Base-by-base conservation (phyloP, 2,888 invertebrate species). In the Endotricha flammealis region DNA sequence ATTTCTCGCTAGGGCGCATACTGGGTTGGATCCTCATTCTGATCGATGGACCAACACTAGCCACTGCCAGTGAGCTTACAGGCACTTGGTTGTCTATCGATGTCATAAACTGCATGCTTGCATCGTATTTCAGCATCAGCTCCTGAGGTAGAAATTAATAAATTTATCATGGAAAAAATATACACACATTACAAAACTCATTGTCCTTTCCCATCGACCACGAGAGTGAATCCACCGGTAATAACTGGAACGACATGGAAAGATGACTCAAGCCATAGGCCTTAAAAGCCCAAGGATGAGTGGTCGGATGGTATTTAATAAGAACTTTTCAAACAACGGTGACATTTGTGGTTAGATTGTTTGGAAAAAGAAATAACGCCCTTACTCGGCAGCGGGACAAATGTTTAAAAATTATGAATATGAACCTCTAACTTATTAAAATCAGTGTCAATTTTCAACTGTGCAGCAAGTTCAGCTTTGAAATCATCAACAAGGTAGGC, bases 401-500 rank as follows among this genome's bases (percentile, higher is more conserved):
- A n/a, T n/a, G n/a, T 25, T 11, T 25, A 22, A 31, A 20, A 14
- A 9, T 12, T 10, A 13, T 13, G 22, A 11, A n/a, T 5, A 37
- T 29, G 44, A 38, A 69, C 70, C 40, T 66, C 57, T 22, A 85
- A 48, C 42, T 64, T 81, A 0, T 67, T 62, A 34, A 66, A 47
- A 8, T 83, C 82, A 0, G 45, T 35, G 23, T 73, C 40, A 11
- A 83, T 63, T 43, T 77, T 83, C 11, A 46, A 48, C 29, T 74
- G 63, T 1, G 71, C 63, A 0, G 49, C 35, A 0, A 64, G 5
- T 46, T 85, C 85, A 0, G 61, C 47, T 12, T 57, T 57, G 1
- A 67, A 50, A 27, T 85, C 83, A 0, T 82, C 83, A 0, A 82
- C 64, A 0, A 85, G 50, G 31, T 63, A 80, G 0, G 74, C 64